phyloP scores from a whole-genome alignment of 1,140 invertebrate species.

The Pogonus chalceus region DNA sequence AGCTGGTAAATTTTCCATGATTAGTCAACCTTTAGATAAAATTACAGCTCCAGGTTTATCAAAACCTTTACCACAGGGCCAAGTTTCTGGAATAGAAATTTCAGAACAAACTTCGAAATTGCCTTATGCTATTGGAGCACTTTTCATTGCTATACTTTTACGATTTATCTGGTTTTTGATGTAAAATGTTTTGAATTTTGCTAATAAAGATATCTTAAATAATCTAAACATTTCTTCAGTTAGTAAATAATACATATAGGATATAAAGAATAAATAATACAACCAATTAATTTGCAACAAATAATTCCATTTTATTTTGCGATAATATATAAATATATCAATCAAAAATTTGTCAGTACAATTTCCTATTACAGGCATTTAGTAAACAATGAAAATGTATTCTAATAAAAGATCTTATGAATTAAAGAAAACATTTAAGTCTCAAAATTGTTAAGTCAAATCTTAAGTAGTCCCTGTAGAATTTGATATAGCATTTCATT shows the following conservation, averaged over 20 bases:
- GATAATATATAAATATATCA: conserved; percentile 5
- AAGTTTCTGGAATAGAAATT: conserved; percentile 37
- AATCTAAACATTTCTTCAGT: too few relatives aligned
- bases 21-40: conserved; percentile 52
- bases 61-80: conserved; percentile 39
- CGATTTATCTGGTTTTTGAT: conserved; percentile 23
- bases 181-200: conserved; percentile 10
- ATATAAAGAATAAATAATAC: too few relatives aligned
- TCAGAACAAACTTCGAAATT: conserved; percentile 12
- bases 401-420: too few relatives aligned
- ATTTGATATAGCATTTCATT: too few relatives aligned
- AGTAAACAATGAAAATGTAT: background rate
- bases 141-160: conserved; percentile 19
- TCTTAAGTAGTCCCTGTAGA: too few relatives aligned
- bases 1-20: conserved; percentile 80
- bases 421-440: too few relatives aligned
- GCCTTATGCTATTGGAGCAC: conserved; percentile 12
- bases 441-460: too few relatives aligned
- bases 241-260: too few relatives aligned
- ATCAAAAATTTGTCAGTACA: conserved; percentile 2
- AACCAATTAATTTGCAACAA: background rate
- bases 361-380: background rate
- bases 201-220: background rate
- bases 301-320: conserved; percentile 5
- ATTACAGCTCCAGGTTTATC: conserved; percentile 39